Evolutionary conservation across 2,797 vertebrate species (phyloP).

Genomic region (Cossypha caffra): DNA sequence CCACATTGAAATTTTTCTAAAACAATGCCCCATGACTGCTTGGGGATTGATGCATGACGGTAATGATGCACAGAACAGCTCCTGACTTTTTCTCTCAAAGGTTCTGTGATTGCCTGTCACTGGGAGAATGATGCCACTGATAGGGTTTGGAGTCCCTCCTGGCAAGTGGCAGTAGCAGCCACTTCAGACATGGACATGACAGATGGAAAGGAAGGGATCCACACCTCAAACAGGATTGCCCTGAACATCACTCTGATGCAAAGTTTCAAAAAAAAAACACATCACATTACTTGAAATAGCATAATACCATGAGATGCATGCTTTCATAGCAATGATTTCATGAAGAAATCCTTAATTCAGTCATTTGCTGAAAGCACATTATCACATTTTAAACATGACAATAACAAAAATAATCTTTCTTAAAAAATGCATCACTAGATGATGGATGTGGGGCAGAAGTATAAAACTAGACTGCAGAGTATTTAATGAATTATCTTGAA

Average conservation of each 20-base stretch:
- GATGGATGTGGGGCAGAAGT: neutral
- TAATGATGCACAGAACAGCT: neutral
- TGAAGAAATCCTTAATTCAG: neutral
- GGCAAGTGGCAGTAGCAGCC: neutral
- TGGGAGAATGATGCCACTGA: neutral
- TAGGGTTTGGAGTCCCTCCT: neutral
- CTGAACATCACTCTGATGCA: neutral
- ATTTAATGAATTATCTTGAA: neutral
- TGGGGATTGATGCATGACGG: neutral
- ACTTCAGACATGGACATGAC: neutral
- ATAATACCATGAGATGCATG: neutral
- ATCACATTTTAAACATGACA: neutral
- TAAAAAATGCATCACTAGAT: neutral
- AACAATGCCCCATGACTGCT: neutral
- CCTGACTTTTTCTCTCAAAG: neutral
- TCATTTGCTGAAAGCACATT: neutral
- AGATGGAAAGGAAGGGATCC: neutral
- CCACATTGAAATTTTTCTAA: neutral
- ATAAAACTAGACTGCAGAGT: neutral
- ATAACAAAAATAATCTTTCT: neutral
- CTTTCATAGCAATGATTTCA: neutral
- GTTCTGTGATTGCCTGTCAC: neutral
- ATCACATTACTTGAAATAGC: neutral
- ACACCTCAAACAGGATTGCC: neutral
- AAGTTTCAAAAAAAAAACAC: neutral